phyloP scores from a whole-genome alignment of 2,113 vertebrate species.

The Dipodomys merriami region DNA sequence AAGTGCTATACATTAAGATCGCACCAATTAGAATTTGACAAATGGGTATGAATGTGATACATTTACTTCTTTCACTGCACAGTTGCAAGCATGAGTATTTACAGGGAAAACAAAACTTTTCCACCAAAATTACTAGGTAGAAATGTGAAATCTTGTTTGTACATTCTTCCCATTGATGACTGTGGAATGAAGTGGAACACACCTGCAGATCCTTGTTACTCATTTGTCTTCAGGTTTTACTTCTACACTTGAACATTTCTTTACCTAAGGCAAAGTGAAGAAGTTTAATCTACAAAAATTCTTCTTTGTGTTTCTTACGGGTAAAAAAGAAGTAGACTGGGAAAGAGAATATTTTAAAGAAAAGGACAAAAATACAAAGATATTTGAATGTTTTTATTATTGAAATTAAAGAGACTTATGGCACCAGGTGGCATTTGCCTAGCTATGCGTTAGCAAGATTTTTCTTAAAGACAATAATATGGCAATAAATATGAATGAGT shows the following conservation, averaged over 20 bases:
- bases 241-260: constrained; percentile 56
- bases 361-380: constrained; percentile 77
- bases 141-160: neutral
- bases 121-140: neutral
- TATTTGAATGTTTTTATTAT: constrained; percentile 79
- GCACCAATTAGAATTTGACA: neutral
- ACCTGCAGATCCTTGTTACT: neutral
- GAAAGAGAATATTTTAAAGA: constrained; percentile 78
- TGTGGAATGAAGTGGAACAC: neutral
- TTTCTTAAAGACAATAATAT: constrained; percentile 76
- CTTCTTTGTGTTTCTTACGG: constrained; percentile 66
- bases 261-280: constrained; percentile 45
- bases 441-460: constrained; percentile 25
- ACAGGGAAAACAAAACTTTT: neutral
- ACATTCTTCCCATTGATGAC: neutral
- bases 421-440: constrained; percentile 7
- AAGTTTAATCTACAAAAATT: constrained; percentile 65
- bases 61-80: neutral
- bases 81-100: neutral
- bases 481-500: constrained; percentile 80
- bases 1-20: neutral
- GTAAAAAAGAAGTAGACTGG: constrained; percentile 19
- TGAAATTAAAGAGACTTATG: constrained; percentile 73
- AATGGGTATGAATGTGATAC: neutral
- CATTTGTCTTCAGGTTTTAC: neutral